These are phyloP conservation scores for Coryphaenoides rupestris DNA, from an alignment of 2,113 vertebrate genomes.

Conservation along the genomic window DNA sequence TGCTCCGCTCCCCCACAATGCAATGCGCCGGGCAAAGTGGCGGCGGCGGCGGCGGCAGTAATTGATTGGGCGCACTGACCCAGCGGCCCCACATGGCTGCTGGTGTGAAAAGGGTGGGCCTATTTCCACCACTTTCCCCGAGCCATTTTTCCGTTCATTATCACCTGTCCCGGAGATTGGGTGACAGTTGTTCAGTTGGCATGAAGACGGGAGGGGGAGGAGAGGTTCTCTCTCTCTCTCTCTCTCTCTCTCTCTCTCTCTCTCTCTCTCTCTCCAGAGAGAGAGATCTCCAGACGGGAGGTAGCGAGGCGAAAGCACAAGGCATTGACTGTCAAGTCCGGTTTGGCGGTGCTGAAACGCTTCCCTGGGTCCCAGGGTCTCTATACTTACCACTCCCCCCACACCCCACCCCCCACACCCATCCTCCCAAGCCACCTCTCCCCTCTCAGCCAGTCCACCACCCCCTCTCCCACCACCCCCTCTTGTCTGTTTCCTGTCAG, in stretches of 20 bases:
- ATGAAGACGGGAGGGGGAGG: constrained; percentile 38
- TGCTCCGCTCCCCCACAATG: too few species aligned
- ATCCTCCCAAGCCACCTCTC: background rate
- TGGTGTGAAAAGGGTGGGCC: constrained; percentile 49
- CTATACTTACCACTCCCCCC: background rate
- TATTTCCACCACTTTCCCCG: constrained; percentile 17
- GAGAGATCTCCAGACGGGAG: constrained; percentile 37
- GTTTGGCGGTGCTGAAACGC: too few species aligned
- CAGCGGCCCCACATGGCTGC: constrained; percentile 28
- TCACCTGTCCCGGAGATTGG: constrained; percentile 56
- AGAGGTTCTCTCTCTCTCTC: constrained; percentile 20
- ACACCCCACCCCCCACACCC: background rate
- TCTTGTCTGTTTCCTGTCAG: too few species aligned
- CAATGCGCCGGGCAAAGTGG: constrained; percentile 37
- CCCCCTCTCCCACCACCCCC: too few species aligned
- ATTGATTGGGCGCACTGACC: constrained; percentile 60
- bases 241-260: too few species aligned
- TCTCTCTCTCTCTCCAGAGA: too few species aligned
- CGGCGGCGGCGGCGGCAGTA: constrained; percentile 37
- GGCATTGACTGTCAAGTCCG: constrained; percentile 43
- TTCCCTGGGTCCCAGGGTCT: background rate
- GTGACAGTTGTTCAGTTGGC: constrained; percentile 56
- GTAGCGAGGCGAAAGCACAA: constrained; percentile 45
- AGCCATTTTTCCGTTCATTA: constrained; percentile 50
- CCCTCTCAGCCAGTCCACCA: background rate